These are phyloP conservation scores for Corynorhinus townsendii DNA, from an alignment of 2,113 vertebrate genomes.

Conservation along the genomic window DNA sequence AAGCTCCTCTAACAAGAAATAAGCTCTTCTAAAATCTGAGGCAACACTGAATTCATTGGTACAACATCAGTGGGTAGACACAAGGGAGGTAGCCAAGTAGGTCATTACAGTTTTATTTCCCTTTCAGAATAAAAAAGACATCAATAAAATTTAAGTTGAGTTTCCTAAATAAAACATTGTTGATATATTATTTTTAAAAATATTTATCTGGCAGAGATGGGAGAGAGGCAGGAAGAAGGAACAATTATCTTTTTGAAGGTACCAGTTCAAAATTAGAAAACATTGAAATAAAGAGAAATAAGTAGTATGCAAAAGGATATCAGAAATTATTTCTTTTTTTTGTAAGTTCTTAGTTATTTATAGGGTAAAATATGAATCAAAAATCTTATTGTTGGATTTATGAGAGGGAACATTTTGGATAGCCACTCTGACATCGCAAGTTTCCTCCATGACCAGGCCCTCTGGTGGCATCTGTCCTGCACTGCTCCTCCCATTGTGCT, in stretches of 20 bases:
- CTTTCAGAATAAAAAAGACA: not conserved
- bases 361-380: not conserved
- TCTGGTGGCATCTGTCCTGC: accelerated
- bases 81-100: not conserved
- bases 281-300: not conserved
- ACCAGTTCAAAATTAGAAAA: not conserved
- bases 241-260: not conserved
- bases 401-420: not conserved
- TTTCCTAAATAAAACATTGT: not conserved
- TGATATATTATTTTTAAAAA: not conserved
- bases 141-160: not conserved
- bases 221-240: not conserved
- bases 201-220: not conserved
- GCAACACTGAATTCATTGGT: not conserved
- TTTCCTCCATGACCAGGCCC: not conserved
- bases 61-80: not conserved
- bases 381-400: not conserved
- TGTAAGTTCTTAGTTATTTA: not conserved
- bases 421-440: too few relatives aligned
- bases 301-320: not conserved
- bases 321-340: not conserved
- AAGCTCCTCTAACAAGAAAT: not conserved
- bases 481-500: accelerated
- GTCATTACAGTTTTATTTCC: not conserved
- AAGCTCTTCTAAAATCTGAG: not conserved